A percentile compares a stretch with the other conserved stretches of the same genome.
Evolutionary conservation across 2,113 vertebrate species (phyloP).

Genomic region (Sciurus niger): DNA sequence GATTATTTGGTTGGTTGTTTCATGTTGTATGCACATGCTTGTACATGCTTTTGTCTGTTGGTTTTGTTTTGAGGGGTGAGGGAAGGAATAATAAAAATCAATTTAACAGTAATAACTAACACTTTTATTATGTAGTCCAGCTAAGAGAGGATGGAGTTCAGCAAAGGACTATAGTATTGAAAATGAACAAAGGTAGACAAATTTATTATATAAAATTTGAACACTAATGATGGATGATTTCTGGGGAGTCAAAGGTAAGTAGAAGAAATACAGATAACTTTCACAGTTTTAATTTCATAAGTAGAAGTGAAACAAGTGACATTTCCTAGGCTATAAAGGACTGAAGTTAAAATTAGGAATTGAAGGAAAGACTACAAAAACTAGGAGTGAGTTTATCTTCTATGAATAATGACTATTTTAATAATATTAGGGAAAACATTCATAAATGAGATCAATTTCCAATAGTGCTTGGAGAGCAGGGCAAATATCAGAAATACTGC

Average conservation of each 20-base stretch:
- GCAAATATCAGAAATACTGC: slow-evolving; percentile 7
- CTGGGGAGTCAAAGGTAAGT: not conserved
- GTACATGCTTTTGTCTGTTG: not conserved
- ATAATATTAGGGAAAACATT: not conserved
- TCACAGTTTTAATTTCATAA: not conserved
- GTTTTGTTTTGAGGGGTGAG: not conserved
- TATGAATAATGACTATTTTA: slow-evolving; percentile 23
- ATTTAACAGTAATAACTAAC: not conserved
- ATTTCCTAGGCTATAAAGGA: not conserved
- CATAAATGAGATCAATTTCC: not conserved
- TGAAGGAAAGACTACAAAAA: not conserved
- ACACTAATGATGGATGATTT: not conserved
- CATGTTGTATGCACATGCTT: not conserved
- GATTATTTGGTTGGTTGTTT: not conserved
- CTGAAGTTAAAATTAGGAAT: not conserved
- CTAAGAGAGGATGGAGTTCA: not conserved
- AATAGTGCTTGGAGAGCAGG: not conserved
- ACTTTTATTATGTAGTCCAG: not conserved
- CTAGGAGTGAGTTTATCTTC: not conserved
- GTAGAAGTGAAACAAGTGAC: not conserved
- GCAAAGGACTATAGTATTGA: not conserved
- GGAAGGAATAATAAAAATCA: not conserved
- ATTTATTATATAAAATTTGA: not conserved
- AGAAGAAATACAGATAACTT: not conserved
- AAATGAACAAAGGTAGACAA: not conserved